Percentiles rank a stretch among this genome's conserved stretches.
phyloP scores from a whole-genome alignment of 2,797 vertebrate genomes.

The Cheirogaleus major region DNA sequence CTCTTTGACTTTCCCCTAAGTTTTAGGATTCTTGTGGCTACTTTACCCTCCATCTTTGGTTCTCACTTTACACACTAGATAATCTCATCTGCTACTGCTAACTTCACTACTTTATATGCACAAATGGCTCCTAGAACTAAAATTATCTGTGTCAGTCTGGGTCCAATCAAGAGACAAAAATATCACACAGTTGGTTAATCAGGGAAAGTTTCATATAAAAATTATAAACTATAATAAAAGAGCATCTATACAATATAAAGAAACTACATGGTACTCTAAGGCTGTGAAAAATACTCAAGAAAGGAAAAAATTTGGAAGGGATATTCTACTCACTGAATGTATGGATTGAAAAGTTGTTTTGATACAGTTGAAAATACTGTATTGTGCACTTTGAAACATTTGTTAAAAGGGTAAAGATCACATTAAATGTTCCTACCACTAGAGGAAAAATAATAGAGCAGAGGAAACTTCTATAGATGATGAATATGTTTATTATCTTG shows the following conservation, averaged over 20 bases:
- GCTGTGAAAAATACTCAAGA: neutral
- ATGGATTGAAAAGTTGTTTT: neutral
- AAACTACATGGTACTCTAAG: neutral
- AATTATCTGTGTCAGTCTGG: neutral
- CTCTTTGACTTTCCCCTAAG: neutral
- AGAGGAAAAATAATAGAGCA: neutral
- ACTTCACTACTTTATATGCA: neutral
- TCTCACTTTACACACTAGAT: neutral
- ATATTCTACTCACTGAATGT: neutral
- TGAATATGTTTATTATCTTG: neutral
- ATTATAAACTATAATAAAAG: neutral
- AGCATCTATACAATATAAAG: neutral
- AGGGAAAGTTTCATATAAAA: neutral
- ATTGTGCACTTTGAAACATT: neutral
- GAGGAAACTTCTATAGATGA: neutral
- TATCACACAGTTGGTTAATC: neutral
- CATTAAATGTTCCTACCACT: neutral
- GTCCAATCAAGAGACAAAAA: neutral
- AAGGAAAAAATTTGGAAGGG: neutral
- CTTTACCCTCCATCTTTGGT: neutral
- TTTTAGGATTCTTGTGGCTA: neutral
- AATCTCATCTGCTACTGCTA: neutral
- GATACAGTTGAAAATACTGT: neutral
- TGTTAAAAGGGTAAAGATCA: neutral
- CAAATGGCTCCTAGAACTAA: neutral